phyloP scores from a whole-genome alignment of 2,113 vertebrate species.

The Meleagris gallopavo region DNA sequence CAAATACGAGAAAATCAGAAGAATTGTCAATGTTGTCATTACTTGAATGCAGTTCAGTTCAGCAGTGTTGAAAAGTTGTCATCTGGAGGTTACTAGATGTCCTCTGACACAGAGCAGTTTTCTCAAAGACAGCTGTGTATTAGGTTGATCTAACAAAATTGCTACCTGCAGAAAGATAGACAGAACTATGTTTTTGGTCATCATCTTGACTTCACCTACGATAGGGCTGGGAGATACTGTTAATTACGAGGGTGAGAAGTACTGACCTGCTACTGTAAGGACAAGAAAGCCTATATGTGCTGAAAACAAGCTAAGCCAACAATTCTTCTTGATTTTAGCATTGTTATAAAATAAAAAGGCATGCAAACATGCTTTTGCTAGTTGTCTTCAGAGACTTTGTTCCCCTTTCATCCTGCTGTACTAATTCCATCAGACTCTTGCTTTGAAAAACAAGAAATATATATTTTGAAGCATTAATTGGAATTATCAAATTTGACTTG shows the following conservation, averaged over 20 bases:
- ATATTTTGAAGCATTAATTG: neutral
- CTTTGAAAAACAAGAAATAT: neutral
- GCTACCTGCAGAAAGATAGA: slow-evolving; percentile 21
- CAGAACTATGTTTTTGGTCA: neutral
- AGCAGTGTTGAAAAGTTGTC: slow-evolving; percentile 24
- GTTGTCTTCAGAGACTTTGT: neutral
- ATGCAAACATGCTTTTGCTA: neutral
- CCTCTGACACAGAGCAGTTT: slow-evolving; percentile 34
- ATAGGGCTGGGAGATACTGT: neutral
- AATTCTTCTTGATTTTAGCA: neutral
- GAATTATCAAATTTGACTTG: neutral
- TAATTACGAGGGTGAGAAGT: neutral
- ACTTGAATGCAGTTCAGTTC: neutral
- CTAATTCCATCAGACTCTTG: neutral
- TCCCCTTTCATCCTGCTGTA: neutral
- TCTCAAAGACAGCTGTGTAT: slow-evolving; percentile 39
- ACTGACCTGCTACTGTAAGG: neutral
- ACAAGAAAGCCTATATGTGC: neutral
- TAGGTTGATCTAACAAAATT: slow-evolving; percentile 48
- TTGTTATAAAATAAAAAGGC: neutral
- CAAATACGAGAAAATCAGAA: slow-evolving; percentile 35
- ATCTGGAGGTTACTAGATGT: neutral
- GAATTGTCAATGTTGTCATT: neutral
- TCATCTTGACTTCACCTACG: neutral
- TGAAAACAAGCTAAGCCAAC: neutral